A percentile compares a stretch with the other conserved stretches of the same genome.
Conservation (phyloP, 2,797 vertebrate genomes). For the Thamnophis elegans region DNA sequence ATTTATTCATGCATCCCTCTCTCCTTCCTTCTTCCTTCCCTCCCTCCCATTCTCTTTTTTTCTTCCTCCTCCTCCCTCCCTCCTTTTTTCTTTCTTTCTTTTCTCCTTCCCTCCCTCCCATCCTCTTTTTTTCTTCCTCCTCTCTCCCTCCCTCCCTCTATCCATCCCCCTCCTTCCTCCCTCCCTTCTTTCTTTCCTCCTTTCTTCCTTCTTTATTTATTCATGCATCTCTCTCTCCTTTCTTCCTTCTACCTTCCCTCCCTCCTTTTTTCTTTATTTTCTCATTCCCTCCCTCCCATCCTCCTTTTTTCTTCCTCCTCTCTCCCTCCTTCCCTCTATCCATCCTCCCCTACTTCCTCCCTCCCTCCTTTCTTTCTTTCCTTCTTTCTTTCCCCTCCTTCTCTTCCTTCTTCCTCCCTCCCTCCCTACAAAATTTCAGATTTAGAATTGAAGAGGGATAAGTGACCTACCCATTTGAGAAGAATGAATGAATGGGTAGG, state of each 20-base stretch:
- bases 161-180: no score
- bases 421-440: neutral
- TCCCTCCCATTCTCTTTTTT: no score
- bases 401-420: neutral
- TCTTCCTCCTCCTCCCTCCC: neutral
- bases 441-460: neutral
- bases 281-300: neutral
- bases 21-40: neutral
- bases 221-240: no score
- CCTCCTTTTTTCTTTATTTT: rapidly evolving
- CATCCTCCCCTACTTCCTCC: neutral
- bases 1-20: no score
- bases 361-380: no score
- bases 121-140: no score
- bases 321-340: neutral
- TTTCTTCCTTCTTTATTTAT: no score
- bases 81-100: no score
- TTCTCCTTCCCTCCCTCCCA: no score
- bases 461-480: neutral
- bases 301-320: neutral
- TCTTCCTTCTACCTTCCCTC: no score
- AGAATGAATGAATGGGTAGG: neutral
- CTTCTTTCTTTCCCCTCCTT: no score
- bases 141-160: no score
- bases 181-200: rapidly evolving